Base-by-base conservation (phyloP, 2,888 invertebrate genomes). In the Stictocephala bisonia region DNA sequence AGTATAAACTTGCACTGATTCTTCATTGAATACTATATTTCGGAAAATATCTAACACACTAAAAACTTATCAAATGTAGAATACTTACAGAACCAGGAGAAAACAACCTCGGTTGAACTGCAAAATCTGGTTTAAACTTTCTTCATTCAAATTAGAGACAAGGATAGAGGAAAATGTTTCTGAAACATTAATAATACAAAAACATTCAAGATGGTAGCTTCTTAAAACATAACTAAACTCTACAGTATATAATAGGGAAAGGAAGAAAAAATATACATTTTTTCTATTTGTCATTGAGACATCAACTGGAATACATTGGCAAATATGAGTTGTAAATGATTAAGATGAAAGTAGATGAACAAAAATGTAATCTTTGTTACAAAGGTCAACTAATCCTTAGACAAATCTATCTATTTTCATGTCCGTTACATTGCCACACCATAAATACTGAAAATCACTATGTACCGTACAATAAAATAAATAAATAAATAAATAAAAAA, bases 51-150 rank as follows among this genome's bases (percentile, higher is more conserved):
- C 35, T 35, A 13, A 13, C 7, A 35, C n/a, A 35, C 35, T 35
- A 13, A 7, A 6, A 44, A 44, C 4, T 15, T 15, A 44, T 44
- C 15, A 44, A 44, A 44, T 44, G 44, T 15, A 9, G 35, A 13
- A 13, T 7, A 40, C 60, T 60, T 24, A 60, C 60, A 60, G 11
- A 24, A 93, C 83, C 7, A 94, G 83, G 71, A 94, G 85, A 82
- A 93, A 95, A 79, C 93, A 93, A 0, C 91, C 92, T 77, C 94
- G 87, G 80, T 95, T 95, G 48, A 89, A 88, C 53, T 86, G 83
- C 67, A 92, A 82, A 93, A 93, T 94, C 13, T 83, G 81, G 75
- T 87, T 82, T 1, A 92, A 80, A 67, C 87, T 86, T 66, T 90
- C 87, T 40, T 85, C 83, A 13, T 84, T 84, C 53, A 93, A 81